Evolutionary conservation across 1,140 invertebrate species (phyloP).

Genomic region (Pinna nobilis): DNA sequence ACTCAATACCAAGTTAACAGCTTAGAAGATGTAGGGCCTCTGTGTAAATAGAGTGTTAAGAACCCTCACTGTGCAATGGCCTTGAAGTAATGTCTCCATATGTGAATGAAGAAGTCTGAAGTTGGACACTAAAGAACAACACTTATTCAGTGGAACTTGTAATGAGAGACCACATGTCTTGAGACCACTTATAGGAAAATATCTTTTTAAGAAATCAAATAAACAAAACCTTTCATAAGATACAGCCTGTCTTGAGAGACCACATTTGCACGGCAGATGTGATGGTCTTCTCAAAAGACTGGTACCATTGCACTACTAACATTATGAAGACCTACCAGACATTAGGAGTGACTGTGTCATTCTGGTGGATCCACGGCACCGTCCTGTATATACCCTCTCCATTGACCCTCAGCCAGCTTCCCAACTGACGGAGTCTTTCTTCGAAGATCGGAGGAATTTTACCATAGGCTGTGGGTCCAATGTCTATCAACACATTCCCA

Average conservation of each 20-base stretch:
- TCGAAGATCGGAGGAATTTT: constrained; percentile 91
- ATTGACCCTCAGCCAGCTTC: constrained; percentile 86
- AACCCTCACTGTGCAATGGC: too few relatives aligned
- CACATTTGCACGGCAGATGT: not conserved
- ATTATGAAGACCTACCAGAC: constrained; percentile 74
- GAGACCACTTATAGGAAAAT: not conserved
- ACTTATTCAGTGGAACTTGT: not conserved
- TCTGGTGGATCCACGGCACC: constrained; percentile 83
- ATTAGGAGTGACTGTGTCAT: constrained; percentile 82
- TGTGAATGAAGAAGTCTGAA: too few relatives aligned
- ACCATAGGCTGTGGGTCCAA: constrained; percentile 93
- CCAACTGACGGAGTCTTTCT: constrained; percentile 83
- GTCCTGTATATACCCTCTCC: constrained; percentile 92
- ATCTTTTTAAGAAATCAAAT: not conserved
- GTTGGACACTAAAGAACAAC: too few relatives aligned
- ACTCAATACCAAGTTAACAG: too few relatives aligned
- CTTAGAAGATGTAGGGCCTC: too few relatives aligned
- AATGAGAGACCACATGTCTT: not conserved
- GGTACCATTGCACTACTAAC: not conserved
- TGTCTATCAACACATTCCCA: constrained; percentile 91
- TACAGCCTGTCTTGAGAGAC: not conserved
- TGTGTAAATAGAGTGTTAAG: too few relatives aligned
- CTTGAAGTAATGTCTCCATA: too few relatives aligned
- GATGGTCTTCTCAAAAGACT: not conserved
- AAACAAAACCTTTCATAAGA: not conserved